Base-by-base conservation (phyloP, 1,140 invertebrate species). In the Drosophila mauritiana region DNA sequence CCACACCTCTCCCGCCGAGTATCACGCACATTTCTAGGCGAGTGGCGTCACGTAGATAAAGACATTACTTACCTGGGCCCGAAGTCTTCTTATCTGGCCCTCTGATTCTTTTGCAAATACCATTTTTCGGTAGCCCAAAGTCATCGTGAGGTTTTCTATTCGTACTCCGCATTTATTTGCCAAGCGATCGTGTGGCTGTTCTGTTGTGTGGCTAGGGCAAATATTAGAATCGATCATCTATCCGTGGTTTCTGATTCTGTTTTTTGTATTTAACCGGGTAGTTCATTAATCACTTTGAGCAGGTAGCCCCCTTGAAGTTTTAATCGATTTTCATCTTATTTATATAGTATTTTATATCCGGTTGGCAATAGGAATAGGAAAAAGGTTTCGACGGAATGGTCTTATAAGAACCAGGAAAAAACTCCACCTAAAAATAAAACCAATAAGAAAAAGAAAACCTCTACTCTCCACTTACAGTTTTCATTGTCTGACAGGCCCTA, bases 151-250 rank as follows among this genome's bases (percentile, higher is more conserved):
- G 63, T 65, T 64, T 61, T 49, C 34, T 48, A 45, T 69, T 70
- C 45, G 58, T 55, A 56, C 55, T 39, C 46, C 57, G 31, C n/a
- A 13, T 51, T 39, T 73, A 70, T 73, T 73, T 73, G 69, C 46
- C 45, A 37, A 49, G 3, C 65, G 68, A 72, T 70, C 53, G 65
- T 49, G 43, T 70, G 63, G 65, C 42, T 68, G 36, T 27, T 53
- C 31, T 13, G 52, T 46, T 56, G 62, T 70, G 39, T 72, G 54
- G 54, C 37, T 22, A 31, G 25, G n/a, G 40, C 48, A 73, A 73
- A 73, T 73, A 73, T 52, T 61, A 52, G 68, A 73, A 73, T 73
- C 55, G 54, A 73, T 73, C 68, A 70, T 69, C 52, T 49, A 70
- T 69, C 67, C 17, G n/a, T 36, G 62, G 34, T 40, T 69, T 70